A percentile compares a stretch with the other conserved stretches of the same genome.
phyloP scores from a whole-genome alignment of 2,888 invertebrate species.

The Lissonota sp. region DNA sequence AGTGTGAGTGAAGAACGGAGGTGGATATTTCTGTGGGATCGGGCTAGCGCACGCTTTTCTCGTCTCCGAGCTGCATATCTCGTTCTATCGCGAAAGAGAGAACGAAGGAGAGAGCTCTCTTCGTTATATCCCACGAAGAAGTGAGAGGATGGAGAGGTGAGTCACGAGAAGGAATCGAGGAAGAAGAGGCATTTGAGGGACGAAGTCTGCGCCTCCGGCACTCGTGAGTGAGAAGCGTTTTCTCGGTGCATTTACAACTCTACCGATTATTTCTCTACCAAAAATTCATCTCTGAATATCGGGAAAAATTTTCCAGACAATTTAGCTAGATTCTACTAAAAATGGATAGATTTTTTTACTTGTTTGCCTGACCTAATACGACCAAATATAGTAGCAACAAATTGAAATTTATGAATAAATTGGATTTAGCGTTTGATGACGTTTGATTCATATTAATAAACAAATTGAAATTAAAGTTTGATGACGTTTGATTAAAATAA shows the following conservation, averaged over 20 bases:
- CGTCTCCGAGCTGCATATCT: slow-evolving; percentile 10
- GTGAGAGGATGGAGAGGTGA: slow-evolving; percentile 44
- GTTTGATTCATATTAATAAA: too few species aligned
- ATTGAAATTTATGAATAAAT: too few species aligned
- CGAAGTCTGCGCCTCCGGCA: slow-evolving; percentile 15
- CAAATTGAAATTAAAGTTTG: too few species aligned
- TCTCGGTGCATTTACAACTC: slow-evolving; percentile 19
- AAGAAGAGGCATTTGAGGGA: slow-evolving; percentile 53
- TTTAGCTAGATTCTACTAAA: too few species aligned
- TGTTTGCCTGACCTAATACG: too few species aligned
- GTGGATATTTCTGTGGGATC: slow-evolving; percentile 48
- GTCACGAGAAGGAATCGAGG: slow-evolving; percentile 60
- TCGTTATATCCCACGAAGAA: background rate
- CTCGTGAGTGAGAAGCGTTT: slow-evolving; percentile 24
- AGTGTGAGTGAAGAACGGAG: slow-evolving; percentile 20
- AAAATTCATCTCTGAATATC: too few species aligned
- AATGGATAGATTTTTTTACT: too few species aligned
- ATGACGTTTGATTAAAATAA: too few species aligned
- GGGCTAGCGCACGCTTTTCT: slow-evolving; percentile 17
- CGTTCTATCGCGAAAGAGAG: slow-evolving; percentile 40
- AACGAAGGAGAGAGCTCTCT: slow-evolving; percentile 11
- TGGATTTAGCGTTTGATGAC: too few species aligned
- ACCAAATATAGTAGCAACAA: too few species aligned
- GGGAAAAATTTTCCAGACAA: too few species aligned
- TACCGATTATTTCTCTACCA: slow-evolving; percentile 4